Conservation (phyloP, 2,113 vertebrate genomes). For the Pangasianodon gigas region DNA sequence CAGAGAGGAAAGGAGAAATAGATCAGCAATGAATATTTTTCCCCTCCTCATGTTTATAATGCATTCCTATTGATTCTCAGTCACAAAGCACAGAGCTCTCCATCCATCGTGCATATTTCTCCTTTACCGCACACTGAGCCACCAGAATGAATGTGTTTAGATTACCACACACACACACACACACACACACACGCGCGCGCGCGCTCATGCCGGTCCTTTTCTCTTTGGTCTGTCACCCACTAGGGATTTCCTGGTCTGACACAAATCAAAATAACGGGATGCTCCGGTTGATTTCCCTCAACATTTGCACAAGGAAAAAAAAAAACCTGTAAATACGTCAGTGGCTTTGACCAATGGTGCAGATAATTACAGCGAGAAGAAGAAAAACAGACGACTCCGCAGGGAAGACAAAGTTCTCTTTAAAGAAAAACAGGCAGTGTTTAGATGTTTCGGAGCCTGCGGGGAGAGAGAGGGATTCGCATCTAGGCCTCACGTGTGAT, state of each 20-base stretch:
- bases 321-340: slow-evolving; percentile 60
- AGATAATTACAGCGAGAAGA: slow-evolving; percentile 57
- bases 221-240: slow-evolving; percentile 46
- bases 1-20: slow-evolving; percentile 1
- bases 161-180: slow-evolving; percentile 27
- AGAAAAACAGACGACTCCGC: slow-evolving; percentile 32
- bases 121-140: slow-evolving; percentile 35
- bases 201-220: slow-evolving; percentile 14
- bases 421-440: slow-evolving; percentile 41
- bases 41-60: slow-evolving; percentile 43
- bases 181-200: slow-evolving; percentile 15
- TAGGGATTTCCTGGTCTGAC: slow-evolving; percentile 49
- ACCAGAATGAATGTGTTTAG: slow-evolving; percentile 24
- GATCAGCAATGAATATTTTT: slow-evolving; percentile 36
- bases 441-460: slow-evolving; percentile 28
- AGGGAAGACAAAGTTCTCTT: slow-evolving; percentile 35
- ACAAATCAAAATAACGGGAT: slow-evolving; percentile 66
- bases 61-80: slow-evolving; percentile 53
- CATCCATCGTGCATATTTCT: slow-evolving; percentile 39
- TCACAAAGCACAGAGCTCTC: slow-evolving; percentile 33
- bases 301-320: slow-evolving; percentile 56
- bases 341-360: slow-evolving; percentile 55
- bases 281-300: slow-evolving; percentile 53
- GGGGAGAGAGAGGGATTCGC: neutral
- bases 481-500: neutral